These are phyloP conservation scores for Prunella himalayana DNA, from an alignment of 2,113 vertebrate genomes.

Conservation along the genomic window DNA sequence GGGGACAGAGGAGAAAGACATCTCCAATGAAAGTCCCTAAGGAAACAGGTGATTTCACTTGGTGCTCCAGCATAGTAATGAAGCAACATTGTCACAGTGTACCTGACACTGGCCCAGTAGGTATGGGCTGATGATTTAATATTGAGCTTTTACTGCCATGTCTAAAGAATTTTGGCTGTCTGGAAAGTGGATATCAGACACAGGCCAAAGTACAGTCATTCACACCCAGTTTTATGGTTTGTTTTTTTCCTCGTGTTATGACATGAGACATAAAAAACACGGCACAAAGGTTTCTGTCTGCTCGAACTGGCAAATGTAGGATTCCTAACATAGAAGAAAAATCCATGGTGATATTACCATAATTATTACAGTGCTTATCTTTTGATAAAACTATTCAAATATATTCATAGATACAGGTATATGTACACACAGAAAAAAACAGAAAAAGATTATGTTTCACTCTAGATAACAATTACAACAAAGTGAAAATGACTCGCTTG, in stretches of 20 bases:
- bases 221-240: conserved; percentile 45
- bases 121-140: neutral
- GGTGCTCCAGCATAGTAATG: rapidly evolving
- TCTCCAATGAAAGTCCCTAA: neutral
- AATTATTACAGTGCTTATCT: neutral
- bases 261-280: neutral
- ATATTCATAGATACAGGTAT: neutral
- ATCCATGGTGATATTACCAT: neutral
- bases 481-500: neutral
- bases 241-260: conserved; percentile 28
- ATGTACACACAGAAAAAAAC: neutral
- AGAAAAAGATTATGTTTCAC: neutral
- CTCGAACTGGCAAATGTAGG: neutral
- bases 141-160: neutral
- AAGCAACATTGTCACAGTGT: neutral
- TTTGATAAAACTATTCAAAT: neutral
- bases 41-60: neutral
- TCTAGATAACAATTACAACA: neutral
- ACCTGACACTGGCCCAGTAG: neutral
- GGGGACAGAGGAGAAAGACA: neutral
- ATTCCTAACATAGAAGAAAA: neutral
- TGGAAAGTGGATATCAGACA: neutral
- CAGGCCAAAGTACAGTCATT: conserved; percentile 17
- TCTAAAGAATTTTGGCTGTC: conserved; percentile 31
- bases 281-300: neutral